Base-by-base conservation (phyloP, 1,140 invertebrate species). In the Hyles vespertilio region DNA sequence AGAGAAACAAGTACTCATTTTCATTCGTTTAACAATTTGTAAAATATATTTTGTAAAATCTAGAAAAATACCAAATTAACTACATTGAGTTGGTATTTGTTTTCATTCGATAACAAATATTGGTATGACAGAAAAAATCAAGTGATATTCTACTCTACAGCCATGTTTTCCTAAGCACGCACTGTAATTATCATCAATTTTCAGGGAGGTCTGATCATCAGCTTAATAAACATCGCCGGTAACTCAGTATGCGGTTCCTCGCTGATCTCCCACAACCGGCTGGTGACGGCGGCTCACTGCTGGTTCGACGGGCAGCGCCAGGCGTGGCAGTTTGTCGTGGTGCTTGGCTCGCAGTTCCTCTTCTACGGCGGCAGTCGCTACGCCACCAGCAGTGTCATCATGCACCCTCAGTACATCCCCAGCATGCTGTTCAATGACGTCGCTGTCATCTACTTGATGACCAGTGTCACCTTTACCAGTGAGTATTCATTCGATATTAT, bases 381-480 rank as follows among this genome's bases (percentile, higher is more conserved):
- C 45, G 2, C 49, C 3, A 74, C 75, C 3, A 43, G 32, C 0
- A 32, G 53, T 0, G 72, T 84, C 3, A 12, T 72, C 8, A 60
- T 72, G 53, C 77, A 81, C 36, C 72, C 77, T 0, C 44, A 65
- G 12, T 84, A 70, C 65, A 56, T 6, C 4, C 66, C 74, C 0
- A n/a, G 10, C 0, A 64, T 53, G 3, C 10, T 85, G 1, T 40
- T 55, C 22, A 87, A 90, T 12, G 87, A 90, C 45, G 74, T 90
- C 3, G 82, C 89, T 2, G 53, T 90, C 12, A 78, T 90, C 7
- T 74, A 79, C 33, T 60, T 90, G 45, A 83, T 87, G 2, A 61
- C 51, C 0, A 53, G 48, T 2, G 62, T 89, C 3, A 32, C 59
- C 3, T 77, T 86, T 36, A 72, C 75, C 43, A 61, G 79, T 81